phyloP scores from a whole-genome alignment of 2,113 vertebrate genomes.

The Centropus unirufus region DNA sequence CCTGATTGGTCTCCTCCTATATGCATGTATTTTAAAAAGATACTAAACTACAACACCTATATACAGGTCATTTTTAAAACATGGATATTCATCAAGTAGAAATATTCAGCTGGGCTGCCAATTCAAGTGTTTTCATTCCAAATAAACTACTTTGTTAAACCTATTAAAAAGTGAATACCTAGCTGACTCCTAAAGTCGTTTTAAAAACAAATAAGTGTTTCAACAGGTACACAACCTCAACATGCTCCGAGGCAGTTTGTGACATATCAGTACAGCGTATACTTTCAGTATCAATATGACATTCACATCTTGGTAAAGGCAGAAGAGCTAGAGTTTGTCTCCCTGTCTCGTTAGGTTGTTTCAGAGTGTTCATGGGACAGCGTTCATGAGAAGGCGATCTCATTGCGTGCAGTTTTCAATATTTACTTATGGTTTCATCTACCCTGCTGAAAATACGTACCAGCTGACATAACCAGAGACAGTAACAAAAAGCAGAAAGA shows the following conservation, averaged over 20 bases:
- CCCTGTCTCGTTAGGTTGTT: background rate
- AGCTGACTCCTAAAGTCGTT: background rate
- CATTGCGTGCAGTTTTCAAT: background rate
- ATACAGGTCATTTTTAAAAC: background rate
- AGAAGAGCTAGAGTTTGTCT: background rate
- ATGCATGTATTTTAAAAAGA: background rate
- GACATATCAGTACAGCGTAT: background rate
- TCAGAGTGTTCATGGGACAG: background rate
- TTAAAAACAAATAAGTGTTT: conserved; percentile 36
- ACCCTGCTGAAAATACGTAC: background rate
- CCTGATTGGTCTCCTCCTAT: background rate
- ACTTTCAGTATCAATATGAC: background rate
- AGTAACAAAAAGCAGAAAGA: background rate
- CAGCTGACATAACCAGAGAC: background rate
- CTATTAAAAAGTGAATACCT: background rate
- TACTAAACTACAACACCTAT: background rate
- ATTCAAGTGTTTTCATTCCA: background rate
- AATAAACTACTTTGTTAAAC: background rate
- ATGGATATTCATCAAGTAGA: background rate
- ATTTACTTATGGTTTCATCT: background rate
- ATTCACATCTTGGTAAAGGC: background rate
- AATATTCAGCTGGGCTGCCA: background rate
- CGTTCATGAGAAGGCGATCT: background rate
- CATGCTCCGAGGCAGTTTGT: background rate
- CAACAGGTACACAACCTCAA: background rate